Evolutionary conservation across 1,140 invertebrate genomes (phyloP), one percentile per base, ranked within the genome.

Genomic region (Drosophila lowei): DNA sequence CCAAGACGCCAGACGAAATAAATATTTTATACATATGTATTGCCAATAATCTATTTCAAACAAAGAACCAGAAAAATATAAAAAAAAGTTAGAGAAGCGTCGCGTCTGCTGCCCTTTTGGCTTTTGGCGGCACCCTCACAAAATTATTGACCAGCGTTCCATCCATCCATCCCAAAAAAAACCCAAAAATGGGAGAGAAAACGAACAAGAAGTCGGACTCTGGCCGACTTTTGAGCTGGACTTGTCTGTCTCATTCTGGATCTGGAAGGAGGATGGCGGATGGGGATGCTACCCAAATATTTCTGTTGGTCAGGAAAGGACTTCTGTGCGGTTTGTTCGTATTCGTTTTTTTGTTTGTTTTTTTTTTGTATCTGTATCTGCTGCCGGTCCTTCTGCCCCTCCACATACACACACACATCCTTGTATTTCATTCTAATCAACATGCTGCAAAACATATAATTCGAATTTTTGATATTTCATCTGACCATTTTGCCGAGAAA

Each of bases 71-170:
- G 56, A 11, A 11, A 60, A 44, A 60, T 60, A 55, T 55, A 52
- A 56, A 61, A 54, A 60, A 57, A 61, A 79, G 50, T 60, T 62
- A 63, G 56, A 70, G 62, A 56, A 61, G 79, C 59, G 55, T 57
- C 54, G 65, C 54, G 74, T 72, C 77, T 83, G 79, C 77, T 81
- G 79, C 83, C 83, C 78, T 70, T 84, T 88, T 79, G 9, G 34
- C 66, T 70, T 80, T 84, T 90, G 89, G 88, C 89, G 89, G 89
- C 89, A 90, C 89, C 89, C 89, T 90, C 89, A 83, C 89, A 90
- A 90, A 90, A 90, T 90, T 90, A 90, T 90, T 90, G 89, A 79
- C 62, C 84, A 90, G 58, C 71, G 77, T 74, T 70, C 50, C 70
- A 70, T 76, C 73, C 59, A 71, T 46, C 48, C 43, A 48, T 49